Conservation (phyloP, 2,797 vertebrate species). For the Pterois miles region DNA sequence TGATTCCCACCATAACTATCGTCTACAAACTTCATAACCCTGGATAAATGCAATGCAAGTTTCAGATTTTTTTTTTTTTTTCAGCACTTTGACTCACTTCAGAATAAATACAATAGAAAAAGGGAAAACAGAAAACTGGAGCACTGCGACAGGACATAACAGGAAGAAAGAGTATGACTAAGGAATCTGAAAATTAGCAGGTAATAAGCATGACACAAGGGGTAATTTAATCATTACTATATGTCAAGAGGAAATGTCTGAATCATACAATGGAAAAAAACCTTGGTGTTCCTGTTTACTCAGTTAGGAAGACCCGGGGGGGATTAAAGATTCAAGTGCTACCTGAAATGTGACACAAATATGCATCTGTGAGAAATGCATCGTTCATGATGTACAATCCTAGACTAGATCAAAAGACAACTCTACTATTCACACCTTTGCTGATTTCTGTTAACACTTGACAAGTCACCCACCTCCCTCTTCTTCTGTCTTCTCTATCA, state of each 20-base stretch:
- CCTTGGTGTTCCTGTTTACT: slow-evolving; percentile 26
- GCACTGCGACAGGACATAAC: too few species aligned
- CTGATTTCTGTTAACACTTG: slow-evolving; percentile 51
- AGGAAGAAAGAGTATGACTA: slow-evolving; percentile 11
- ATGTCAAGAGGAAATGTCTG: slow-evolving; percentile 1
- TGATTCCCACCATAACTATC: too few species aligned
- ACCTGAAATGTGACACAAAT: slow-evolving; percentile 42
- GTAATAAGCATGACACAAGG: slow-evolving; percentile 12
- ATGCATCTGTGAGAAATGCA: slow-evolving; percentile 30
- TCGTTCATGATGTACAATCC: slow-evolving; percentile 27
- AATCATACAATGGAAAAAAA: not conserved
- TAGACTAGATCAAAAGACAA: slow-evolving; percentile 44
- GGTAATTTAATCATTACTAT: slow-evolving; percentile 1
- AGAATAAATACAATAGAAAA: not conserved
- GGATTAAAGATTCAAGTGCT: slow-evolving; percentile 13
- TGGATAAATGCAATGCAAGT: not conserved
- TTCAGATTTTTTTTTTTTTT: too few species aligned
- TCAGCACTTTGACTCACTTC: not conserved
- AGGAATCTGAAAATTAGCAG: slow-evolving; percentile 17
- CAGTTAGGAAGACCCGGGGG: not conserved
- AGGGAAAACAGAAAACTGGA: too few species aligned
- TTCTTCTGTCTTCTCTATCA: slow-evolving; percentile 32
- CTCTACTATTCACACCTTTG: slow-evolving; percentile 50
- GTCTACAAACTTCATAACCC: not conserved
- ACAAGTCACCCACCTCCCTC: slow-evolving; percentile 50